Percentiles rank a stretch among this genome's conserved stretches.
These are phyloP conservation scores for Drosophila differens DNA, from an alignment of 2,888 invertebrate genomes.

Conservation along the genomic window DNA sequence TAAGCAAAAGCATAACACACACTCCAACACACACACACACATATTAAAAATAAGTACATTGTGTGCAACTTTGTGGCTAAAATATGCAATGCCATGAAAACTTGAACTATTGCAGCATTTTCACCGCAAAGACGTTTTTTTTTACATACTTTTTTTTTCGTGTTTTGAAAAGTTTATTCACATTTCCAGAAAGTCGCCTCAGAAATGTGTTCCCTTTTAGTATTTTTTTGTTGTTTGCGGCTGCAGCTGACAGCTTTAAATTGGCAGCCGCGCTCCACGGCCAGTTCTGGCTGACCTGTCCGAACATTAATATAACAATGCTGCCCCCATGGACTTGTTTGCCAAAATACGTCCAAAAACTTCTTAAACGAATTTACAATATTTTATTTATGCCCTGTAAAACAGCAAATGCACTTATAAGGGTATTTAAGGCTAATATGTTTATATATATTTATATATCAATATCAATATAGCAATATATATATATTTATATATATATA, in stretches of 20 bases:
- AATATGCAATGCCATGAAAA: conserved; percentile 77
- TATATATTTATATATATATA: not conserved
- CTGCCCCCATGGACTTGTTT: conserved; percentile 8
- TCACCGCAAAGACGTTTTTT: conserved; percentile 44
- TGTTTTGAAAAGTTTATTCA: conserved; percentile 71
- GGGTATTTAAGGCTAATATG: not conserved
- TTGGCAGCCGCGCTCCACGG: conserved; percentile 26
- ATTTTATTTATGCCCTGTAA: conserved; percentile 16
- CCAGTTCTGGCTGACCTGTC: conserved; percentile 2
- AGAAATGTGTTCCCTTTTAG: conserved; percentile 34
- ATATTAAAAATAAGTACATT: conserved; percentile 29
- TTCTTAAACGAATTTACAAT: conserved; percentile 15
- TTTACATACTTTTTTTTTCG: conserved; percentile 23
- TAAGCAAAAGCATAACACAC: conserved; percentile 67
- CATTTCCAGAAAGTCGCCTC: conserved; percentile 65
- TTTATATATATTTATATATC: not conserved
- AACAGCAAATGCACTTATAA: not conserved
- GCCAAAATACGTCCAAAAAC: conserved; percentile 22
- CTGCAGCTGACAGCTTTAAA: conserved; percentile 53
- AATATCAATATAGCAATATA: not conserved
- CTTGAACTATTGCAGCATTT: conserved; percentile 79
- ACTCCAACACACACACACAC: conserved; percentile 15
- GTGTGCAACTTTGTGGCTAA: conserved; percentile 63
- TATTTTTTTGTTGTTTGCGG: conserved; percentile 13
- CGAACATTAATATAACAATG: conserved; percentile 60